These are phyloP conservation scores for Alosa alosa DNA, from an alignment of 2,113 vertebrate species.

Conservation along the genomic window DNA sequence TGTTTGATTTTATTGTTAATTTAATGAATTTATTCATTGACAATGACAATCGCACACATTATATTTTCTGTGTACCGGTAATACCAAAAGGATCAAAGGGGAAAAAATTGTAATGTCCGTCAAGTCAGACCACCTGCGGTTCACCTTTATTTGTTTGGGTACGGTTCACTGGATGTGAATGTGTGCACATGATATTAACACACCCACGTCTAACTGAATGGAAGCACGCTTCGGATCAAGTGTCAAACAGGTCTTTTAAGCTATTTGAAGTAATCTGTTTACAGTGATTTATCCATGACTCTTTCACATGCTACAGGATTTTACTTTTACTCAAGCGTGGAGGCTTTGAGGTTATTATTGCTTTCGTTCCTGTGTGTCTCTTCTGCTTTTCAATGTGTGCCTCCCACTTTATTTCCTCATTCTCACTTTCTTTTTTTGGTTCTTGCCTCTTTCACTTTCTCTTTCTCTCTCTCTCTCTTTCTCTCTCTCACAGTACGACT, in stretches of 20 bases:
- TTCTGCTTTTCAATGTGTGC: not conserved
- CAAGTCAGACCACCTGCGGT: not conserved
- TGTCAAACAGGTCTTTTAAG: not conserved
- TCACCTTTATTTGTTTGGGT: not conserved
- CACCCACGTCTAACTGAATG: not conserved
- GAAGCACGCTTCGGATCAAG: not conserved
- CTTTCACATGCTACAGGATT: not conserved
- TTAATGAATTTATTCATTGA: not conserved
- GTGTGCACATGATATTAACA: not conserved
- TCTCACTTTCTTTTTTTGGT: not conserved
- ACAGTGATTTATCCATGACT: not conserved
- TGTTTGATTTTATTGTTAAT: not conserved
- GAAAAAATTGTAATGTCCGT: not conserved
- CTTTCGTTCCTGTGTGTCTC: not conserved
- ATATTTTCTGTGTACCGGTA: not conserved
- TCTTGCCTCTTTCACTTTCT: not conserved
- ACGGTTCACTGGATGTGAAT: not conserved
- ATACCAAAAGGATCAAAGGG: not conserved
- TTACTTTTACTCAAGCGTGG: not conserved
- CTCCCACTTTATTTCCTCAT: no score
- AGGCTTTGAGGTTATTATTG: not conserved
- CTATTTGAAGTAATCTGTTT: not conserved
- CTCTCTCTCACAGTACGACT: constrained; percentile 84
- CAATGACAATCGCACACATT: not conserved
- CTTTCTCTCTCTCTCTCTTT: constrained; percentile 13